These are phyloP conservation scores for Protodeltote pygarga DNA, from an alignment of 2,888 invertebrate genomes.

Conservation along the genomic window DNA sequence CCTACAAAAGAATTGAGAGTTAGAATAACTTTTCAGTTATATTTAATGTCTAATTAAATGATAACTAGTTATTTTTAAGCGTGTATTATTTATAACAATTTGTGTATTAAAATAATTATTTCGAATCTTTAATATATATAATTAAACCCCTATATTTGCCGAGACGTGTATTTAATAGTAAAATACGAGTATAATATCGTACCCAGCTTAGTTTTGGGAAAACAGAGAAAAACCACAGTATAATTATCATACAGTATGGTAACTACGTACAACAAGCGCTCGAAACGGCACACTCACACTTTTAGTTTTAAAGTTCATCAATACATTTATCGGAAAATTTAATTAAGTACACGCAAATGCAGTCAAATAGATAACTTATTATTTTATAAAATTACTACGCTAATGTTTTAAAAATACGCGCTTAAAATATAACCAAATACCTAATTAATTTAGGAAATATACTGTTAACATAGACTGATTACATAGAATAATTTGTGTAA, in stretches of 20 bases:
- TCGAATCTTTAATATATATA: too few relatives aligned
- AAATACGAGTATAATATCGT: too few relatives aligned
- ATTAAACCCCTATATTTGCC: too few relatives aligned
- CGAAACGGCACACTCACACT: too few relatives aligned
- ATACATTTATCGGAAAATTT: too few relatives aligned
- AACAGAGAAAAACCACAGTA: too few relatives aligned
- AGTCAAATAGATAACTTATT: neutral
- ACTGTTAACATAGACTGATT: conserved; percentile 81
- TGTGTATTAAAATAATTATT: neutral
- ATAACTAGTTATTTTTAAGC: conserved; percentile 19
- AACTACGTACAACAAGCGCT: too few relatives aligned
- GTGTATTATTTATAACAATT: conserved; percentile 9
- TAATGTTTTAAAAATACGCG: conserved; percentile 17
- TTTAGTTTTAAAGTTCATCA: too few relatives aligned
- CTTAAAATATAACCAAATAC: conserved; percentile 11
- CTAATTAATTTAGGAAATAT: conserved; percentile 43
- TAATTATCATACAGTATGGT: too few relatives aligned
- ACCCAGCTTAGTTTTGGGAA: too few relatives aligned
- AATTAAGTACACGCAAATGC: too few relatives aligned
- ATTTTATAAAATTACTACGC: neutral
- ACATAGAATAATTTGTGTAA: conserved; percentile 65
- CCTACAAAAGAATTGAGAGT: conserved; percentile 17
- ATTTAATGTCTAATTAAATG: conserved; percentile 33
- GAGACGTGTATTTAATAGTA: too few relatives aligned
- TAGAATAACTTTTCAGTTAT: conserved; percentile 32